phyloP scores from a whole-genome alignment of 2,797 vertebrate genomes.

The Macropus fuliginosus region DNA sequence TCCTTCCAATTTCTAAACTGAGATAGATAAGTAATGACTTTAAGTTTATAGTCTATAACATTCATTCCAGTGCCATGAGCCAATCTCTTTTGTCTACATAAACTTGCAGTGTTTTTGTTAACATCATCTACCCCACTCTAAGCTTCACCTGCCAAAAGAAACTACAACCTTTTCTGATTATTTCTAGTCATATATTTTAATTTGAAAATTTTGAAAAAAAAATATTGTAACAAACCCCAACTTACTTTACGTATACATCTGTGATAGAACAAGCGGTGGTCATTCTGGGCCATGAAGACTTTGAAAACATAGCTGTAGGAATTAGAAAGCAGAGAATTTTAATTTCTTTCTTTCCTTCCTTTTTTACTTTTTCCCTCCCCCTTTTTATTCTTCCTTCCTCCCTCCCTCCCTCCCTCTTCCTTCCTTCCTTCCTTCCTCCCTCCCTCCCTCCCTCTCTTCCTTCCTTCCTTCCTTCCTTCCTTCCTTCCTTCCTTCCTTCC shows the following conservation, averaged over 20 bases:
- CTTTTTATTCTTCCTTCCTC: no score
- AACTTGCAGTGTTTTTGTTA: neutral
- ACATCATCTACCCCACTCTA: neutral
- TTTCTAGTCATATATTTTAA: neutral
- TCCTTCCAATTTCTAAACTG: neutral
- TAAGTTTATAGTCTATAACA: neutral
- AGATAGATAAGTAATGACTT: neutral
- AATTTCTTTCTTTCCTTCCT: neutral
- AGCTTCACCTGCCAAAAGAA: neutral
- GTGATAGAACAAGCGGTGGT: neutral
- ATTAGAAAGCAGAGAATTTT: neutral
- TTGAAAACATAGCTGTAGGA: neutral
- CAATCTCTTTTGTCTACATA: neutral
- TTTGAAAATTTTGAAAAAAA: neutral
- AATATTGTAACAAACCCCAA: neutral
- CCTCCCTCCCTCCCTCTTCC: neutral
- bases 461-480: neutral
- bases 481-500: fast-evolving
- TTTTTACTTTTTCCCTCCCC: neutral
- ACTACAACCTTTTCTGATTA: neutral
- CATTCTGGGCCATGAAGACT: neutral
- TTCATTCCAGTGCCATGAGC: neutral
- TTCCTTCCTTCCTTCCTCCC: no score
- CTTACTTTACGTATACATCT: neutral
- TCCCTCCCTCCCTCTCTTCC: neutral